A percentile compares a stretch with the other conserved stretches of the same genome.
phyloP scores from a whole-genome alignment of 2,113 vertebrate genomes.

The Chloropsis cyanopogon region DNA sequence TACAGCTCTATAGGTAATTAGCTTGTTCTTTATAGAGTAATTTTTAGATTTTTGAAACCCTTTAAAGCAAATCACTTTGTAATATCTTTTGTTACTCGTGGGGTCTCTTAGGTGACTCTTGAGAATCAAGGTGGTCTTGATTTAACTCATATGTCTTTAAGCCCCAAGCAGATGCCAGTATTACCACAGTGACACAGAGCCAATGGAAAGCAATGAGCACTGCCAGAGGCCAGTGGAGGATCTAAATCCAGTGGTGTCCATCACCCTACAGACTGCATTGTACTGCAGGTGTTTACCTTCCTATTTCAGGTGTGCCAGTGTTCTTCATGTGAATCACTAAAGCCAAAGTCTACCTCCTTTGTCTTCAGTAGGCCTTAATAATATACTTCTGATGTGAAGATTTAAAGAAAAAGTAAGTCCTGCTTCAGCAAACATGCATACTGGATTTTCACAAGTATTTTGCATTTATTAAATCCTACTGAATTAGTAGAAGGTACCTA shows the following conservation, averaged over 20 bases:
- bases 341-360: background rate
- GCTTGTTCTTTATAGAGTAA: background rate
- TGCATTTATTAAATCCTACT: background rate
- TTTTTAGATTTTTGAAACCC: background rate
- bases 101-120: background rate
- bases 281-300: background rate
- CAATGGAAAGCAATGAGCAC: background rate
- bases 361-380: background rate
- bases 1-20: background rate
- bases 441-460: background rate
- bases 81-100: background rate
- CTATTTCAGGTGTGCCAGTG: background rate
- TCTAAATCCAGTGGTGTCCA: background rate
- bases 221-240: background rate
- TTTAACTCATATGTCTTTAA: background rate
- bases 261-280: background rate
- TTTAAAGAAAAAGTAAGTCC: background rate
- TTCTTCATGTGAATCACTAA: background rate
- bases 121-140: background rate
- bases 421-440: background rate
- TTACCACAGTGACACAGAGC: background rate
- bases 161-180: background rate
- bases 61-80: background rate
- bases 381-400: background rate
- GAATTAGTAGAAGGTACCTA: background rate